Base-by-base conservation (phyloP, 2,888 invertebrate species). In the Bhutanitis thaidina region DNA sequence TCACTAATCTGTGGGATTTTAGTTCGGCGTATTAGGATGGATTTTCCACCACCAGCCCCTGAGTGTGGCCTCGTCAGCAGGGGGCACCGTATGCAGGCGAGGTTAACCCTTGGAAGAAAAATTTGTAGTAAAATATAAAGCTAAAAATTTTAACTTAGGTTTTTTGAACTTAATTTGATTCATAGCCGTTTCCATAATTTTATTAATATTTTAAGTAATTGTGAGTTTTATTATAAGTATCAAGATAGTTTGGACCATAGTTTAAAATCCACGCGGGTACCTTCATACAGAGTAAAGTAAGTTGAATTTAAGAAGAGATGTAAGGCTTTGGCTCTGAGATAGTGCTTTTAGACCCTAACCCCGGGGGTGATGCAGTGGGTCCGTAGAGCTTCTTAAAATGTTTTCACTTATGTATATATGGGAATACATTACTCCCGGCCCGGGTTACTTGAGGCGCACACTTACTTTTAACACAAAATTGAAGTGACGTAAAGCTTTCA, bases 341-440 rank as follows among this genome's bases (percentile, higher is more conserved):
- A 90, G 90, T 90, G 90, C 90, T 90, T 89, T 90, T 89, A 90
- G 89, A 89, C 87, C 85, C 84, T 87, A 87, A 86, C 88, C 89
- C 90, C 89, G 76, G 77, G 87, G 89, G 90, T 87, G 86, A 80
- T 83, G 85, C 87, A 86, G 85, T 74, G 80, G 80, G 86, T 82
- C 87, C 87, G 86, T 74, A 73, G 85, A 87, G 87, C 85, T 87
- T 87, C 86, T 88, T 88, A 88, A 89, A 89, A 88, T 86, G 88
- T 89, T 86, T 87, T 86, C 88, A 85, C 89, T 86, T 84, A 86
- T 84, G 88, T 88, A 87, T 87, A 80, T 87, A 81, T 85, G 85
- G 82, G 88, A 88, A 88, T 88, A 88, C 87, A 89, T 89, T 89
- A 89, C 80, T 77, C 77, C 77, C 69, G 80, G 80, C 85, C 75